Base-by-base conservation (phyloP, 1,140 invertebrate species). In the Cheumatopsyche charites region DNA sequence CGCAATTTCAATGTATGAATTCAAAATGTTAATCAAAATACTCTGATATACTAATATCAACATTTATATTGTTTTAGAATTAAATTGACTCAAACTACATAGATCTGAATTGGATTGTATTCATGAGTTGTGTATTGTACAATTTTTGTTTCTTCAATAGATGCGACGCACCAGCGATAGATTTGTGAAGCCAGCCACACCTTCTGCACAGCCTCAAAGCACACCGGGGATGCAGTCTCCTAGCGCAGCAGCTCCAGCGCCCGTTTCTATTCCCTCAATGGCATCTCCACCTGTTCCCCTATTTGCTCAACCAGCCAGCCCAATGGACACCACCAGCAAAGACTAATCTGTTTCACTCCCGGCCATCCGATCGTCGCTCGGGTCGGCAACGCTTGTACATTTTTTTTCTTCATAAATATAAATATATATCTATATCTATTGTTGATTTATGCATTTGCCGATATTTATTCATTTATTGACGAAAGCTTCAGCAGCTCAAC, bases 161-260 rank as follows among this genome's bases (percentile, higher is more conserved):
- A 85, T 85, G 77, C 86, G 90, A 71, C 87, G 90, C 67, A 85
- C 90, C 47, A 89, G 89, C 75, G 91, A 93, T 77, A 85, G 91
- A 77, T 94, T 93, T 77, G 89, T 93, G 23, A 94, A 92, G 79
- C 91, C 91, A 68, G 88, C 88, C 73, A 87, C 88, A 79, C 90
- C 88, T 67, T 85, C 86, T 77, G 36, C 76, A 78, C 80, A 77
- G 79, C 80, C 25, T 7, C 43, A 58, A 29, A 55, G 65, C 19
- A 19, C 77, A 78, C 75, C 69, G 73, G 79, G 77, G 69, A 75
- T 68, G 75, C 74, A 74, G 75, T 77, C 76, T 77, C 75, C 67
- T 17, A 36, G 36, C 66, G 70, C 70, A 61, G 67, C 67, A 21
- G 78, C 42, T 79, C 80, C 62, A 9, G 70, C 58, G 2, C 25